phyloP scores from a whole-genome alignment of 2,797 vertebrate genomes.

The Gymnopithys bicolor region DNA sequence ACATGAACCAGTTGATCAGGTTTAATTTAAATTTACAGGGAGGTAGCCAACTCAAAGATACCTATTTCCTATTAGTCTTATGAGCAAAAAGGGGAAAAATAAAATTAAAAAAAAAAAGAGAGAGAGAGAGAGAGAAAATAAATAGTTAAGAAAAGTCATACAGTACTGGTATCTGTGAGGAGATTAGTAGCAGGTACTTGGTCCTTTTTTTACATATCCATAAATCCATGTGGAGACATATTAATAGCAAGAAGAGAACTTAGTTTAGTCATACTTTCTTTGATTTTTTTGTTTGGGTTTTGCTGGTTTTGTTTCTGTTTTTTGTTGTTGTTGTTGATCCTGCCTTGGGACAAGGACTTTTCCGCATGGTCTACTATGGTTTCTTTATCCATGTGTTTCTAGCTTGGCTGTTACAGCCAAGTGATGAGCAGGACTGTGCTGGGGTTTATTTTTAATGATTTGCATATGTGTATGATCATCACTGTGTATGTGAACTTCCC shows the following conservation, averaged over 20 bases:
- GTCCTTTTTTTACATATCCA: neutral
- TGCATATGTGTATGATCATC: neutral
- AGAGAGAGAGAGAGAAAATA: neutral
- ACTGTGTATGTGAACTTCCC: neutral
- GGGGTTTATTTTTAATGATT: neutral
- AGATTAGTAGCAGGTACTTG: neutral
- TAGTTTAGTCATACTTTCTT: neutral
- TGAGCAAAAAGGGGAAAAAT: fast-evolving
- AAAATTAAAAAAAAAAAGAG: fast-evolving
- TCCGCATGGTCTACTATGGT: fast-evolving
- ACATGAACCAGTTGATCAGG: neutral
- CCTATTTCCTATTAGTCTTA: neutral
- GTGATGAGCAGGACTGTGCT: neutral
- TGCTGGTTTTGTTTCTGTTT: no score
- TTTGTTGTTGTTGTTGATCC: neutral
- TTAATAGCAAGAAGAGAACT: neutral
- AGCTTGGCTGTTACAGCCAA: neutral
- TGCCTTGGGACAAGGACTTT: neutral
- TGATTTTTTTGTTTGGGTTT: neutral
- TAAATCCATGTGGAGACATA: neutral
- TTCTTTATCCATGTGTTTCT: neutral
- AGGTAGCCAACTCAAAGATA: neutral
- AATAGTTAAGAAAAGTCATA: fast-evolving
- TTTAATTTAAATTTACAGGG: neutral
- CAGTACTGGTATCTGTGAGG: fast-evolving